Conservation (phyloP, 1,140 invertebrate species). For the Chymomyza costata region DNA sequence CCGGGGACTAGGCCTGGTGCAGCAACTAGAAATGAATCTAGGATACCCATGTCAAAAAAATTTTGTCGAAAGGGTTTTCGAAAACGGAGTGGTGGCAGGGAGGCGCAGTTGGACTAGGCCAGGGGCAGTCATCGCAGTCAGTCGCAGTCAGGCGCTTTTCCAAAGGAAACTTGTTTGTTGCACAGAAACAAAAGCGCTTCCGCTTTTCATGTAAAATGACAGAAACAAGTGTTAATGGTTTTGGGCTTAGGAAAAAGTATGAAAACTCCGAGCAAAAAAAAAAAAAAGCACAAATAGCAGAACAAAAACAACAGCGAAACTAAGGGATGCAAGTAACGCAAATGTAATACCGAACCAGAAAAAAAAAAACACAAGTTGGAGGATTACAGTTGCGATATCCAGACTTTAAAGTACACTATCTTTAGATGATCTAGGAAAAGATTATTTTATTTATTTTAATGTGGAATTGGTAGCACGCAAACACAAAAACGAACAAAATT, state of each 20-base stretch:
- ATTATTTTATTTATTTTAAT: too few species aligned
- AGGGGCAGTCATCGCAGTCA: constrained; percentile 30
- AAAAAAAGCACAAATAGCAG: too few species aligned
- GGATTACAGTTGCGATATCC: too few species aligned
- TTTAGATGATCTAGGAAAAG: too few species aligned
- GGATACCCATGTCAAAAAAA: constrained; percentile 69
- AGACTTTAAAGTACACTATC: too few species aligned
- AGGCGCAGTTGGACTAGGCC: constrained; percentile 24
- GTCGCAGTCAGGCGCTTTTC: constrained; percentile 16
- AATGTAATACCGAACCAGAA: background rate
- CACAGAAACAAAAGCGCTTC: constrained; percentile 70
- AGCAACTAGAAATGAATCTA: constrained; percentile 43
- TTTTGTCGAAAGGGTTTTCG: too few species aligned
- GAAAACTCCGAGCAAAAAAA: too few species aligned
- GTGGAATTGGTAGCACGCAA: too few species aligned
- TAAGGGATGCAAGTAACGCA: background rate
- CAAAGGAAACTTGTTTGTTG: constrained; percentile 65
- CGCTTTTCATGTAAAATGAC: constrained; percentile 71
- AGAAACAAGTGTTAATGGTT: constrained; percentile 72
- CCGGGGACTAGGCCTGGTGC: constrained; percentile 19
- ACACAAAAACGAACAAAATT: too few species aligned
- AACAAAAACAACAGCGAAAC: too few species aligned
- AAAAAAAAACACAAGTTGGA: too few species aligned
- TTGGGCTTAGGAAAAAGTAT: constrained; percentile 45
- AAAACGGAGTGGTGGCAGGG: constrained; percentile 1